Conservation (phyloP, 1,140 invertebrate genomes). For the Zophobas morio region DNA sequence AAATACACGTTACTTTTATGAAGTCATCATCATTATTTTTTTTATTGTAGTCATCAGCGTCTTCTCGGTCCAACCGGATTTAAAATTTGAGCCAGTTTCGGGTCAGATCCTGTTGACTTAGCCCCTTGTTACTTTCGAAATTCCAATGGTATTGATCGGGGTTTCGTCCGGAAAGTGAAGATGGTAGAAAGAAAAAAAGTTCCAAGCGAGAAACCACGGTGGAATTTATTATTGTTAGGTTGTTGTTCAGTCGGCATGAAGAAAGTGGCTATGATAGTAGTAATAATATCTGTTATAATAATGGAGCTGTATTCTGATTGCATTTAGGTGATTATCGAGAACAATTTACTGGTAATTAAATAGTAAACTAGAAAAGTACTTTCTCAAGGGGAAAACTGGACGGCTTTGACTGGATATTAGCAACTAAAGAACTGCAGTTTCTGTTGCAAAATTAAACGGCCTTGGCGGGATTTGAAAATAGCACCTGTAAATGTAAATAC, state of each 20-base stretch:
- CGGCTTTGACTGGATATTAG: constrained; percentile 1
- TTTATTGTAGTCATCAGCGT: constrained; percentile 3
- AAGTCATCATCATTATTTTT: constrained; percentile 9
- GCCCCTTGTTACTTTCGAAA: constrained; percentile 20
- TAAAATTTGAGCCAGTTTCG: constrained; percentile 20
- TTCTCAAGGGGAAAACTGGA: constrained; percentile 27
- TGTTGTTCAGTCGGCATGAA: not conserved
- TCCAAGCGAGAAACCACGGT: constrained; percentile 5
- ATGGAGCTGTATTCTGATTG: constrained; percentile 3
- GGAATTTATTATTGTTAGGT: constrained; percentile 9
- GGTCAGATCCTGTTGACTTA: constrained; percentile 27
- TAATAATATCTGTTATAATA: not conserved
- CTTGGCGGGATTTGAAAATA: too few relatives aligned
- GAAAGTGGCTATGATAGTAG: constrained; percentile 17
- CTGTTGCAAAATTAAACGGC: too few relatives aligned
- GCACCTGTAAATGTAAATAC: too few relatives aligned
- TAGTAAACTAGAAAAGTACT: constrained; percentile 29
- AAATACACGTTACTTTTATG: constrained; percentile 8
- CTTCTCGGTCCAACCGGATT: constrained; percentile 31
- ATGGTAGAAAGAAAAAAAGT: constrained; percentile 7
- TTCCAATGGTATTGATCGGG: constrained; percentile 5
- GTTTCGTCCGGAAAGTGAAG: constrained; percentile 9
- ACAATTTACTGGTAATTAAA: constrained; percentile 20
- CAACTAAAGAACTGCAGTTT: too few relatives aligned
- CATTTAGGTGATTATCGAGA: constrained; percentile 11